Evolutionary conservation across 53 echinoderm and acorn worm genomes (phyloP), one percentile per base, ranked within the genome.

Genomic region (Paelopatides confundens): DNA sequence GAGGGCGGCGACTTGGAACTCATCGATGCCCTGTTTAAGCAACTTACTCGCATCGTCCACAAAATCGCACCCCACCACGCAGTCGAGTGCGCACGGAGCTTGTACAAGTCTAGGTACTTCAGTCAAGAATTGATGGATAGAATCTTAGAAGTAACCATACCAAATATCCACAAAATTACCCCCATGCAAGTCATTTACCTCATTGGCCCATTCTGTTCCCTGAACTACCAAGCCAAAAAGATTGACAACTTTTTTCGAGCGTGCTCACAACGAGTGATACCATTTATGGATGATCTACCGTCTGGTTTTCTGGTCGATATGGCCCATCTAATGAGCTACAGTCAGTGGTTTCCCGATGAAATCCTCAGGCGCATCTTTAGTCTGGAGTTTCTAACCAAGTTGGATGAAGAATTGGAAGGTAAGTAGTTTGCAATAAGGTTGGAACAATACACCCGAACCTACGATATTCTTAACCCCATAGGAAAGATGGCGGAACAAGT

Each of bases 371-470:
- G 71, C 21, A 91, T 99, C 52, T 99, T 99, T 79, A 99, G 94
- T 50, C 81, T 99, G 78, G 93, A 99, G 49, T 96, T 99, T 66
- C 88, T 99, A 34, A 91, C 92, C 31, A 99, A 87, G 82, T 82
- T 99, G 47, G 99, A 99, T 83, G 95, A 94, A 65, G 95, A 92
- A 29, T 69, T 99, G 35, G 87, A 95, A 63, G 92, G 99, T 99
- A 82, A 85, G 93, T 87, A 4, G 15, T 23, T 23, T 40, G 63
- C 63, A 27, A n/a, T 51, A 51, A 17, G 10, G 52, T 17, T 17
- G 10, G 52, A 51, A 51, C 10, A 12, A 51, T 51, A 17, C 52
- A 12, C 17, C 52, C 10, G 17, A 51, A 12, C 52, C 17, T 51
- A 51, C 11, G 52, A 12, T 10, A 51, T 10, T 10, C 10, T 51